These are phyloP conservation scores for Reticulitermes speratus DNA, from an alignment of 1,140 invertebrate genomes.

Conservation along the genomic window DNA sequence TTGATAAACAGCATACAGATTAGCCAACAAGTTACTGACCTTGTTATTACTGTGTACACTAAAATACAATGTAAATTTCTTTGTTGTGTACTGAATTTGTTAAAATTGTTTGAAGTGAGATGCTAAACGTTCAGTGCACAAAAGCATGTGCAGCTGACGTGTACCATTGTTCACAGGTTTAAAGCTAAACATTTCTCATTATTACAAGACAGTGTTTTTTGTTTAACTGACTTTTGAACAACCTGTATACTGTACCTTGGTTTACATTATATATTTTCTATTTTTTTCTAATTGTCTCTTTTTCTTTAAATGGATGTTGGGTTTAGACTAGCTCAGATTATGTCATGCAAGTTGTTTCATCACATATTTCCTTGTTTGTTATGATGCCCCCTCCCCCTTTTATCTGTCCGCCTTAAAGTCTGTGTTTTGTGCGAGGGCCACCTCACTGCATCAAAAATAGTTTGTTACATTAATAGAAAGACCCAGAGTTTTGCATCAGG, in stretches of 20 bases:
- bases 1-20: too few species aligned
- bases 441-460: background rate
- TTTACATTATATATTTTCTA: too few species aligned
- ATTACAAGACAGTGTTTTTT: background rate
- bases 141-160: too few species aligned
- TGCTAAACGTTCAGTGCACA: too few species aligned
- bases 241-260: background rate
- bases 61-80: too few species aligned
- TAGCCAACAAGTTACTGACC: too few species aligned
- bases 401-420: background rate
- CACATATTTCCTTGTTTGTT: background rate
- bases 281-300: too few species aligned
- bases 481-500: background rate
- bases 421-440: background rate
- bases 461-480: background rate
- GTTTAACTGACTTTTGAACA: background rate
- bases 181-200: too few species aligned
- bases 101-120: too few species aligned
- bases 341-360: background rate
- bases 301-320: background rate
- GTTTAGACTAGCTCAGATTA: background rate
- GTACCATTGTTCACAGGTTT: too few species aligned
- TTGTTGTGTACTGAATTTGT: too few species aligned
- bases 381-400: background rate
- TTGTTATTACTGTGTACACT: too few species aligned